phyloP scores from a whole-genome alignment of 2,797 vertebrate species.

The Sebastes steindachneri region DNA sequence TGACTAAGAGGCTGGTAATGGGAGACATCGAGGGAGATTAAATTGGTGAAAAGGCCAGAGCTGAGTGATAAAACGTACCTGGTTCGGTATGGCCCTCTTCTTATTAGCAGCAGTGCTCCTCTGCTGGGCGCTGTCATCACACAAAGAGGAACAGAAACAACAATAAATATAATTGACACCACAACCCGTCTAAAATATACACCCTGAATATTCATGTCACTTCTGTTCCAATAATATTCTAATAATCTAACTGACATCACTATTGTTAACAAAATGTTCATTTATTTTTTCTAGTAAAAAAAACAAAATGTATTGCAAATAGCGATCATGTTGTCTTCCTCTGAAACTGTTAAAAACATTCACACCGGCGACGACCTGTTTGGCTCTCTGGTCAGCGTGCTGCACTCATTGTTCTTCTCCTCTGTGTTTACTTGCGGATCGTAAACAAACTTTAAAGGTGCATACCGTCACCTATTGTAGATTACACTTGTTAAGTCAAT shows the following conservation, averaged over 20 bases:
- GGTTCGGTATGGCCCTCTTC: slow-evolving; percentile 94
- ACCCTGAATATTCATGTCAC: background rate
- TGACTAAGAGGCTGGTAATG: slow-evolving; percentile 54
- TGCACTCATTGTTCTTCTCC: too few species aligned
- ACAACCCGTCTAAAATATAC: background rate
- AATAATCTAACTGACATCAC: background rate
- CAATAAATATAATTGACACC: background rate
- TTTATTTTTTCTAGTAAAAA: background rate
- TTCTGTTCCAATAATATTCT: background rate
- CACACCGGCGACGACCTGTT: too few species aligned
- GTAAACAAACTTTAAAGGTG: too few species aligned
- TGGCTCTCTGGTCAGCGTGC: too few species aligned
- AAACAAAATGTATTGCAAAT: background rate
- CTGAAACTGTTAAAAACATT: background rate
- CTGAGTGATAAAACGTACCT: slow-evolving; percentile 82
- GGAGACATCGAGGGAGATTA: slow-evolving; percentile 37
- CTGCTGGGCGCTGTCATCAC: slow-evolving; percentile 90
- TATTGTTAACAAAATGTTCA: background rate
- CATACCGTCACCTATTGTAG: too few species aligned
- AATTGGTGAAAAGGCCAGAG: slow-evolving; percentile 39
- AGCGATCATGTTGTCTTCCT: background rate
- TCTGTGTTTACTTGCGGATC: too few species aligned
- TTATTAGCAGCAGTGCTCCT: slow-evolving; percentile 92
- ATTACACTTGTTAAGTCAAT: too few species aligned
- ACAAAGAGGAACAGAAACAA: slow-evolving; percentile 37